These are phyloP conservation scores for Gambelia wislizenii DNA, from an alignment of 2,797 vertebrate genomes.

Conservation along the genomic window DNA sequence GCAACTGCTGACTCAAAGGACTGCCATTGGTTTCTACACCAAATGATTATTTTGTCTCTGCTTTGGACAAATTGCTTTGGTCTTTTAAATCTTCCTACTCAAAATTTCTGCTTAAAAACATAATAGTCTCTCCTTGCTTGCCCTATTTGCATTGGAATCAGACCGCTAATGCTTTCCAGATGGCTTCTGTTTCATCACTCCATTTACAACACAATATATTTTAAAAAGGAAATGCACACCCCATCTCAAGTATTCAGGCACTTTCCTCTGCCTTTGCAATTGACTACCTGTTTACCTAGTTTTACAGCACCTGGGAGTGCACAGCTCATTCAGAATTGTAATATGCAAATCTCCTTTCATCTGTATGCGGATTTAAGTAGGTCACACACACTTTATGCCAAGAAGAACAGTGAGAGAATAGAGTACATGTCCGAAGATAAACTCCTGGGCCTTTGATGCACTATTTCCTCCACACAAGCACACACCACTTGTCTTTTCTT, in stretches of 20 bases:
- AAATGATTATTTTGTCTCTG: conserved; percentile 13
- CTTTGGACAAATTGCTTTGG: not conserved
- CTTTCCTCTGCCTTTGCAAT: conserved; percentile 65
- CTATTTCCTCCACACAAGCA: not conserved
- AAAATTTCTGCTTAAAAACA: conserved; percentile 36
- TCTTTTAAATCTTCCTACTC: conserved; percentile 14
- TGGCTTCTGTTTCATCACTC: conserved; percentile 55
- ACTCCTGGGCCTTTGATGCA: not conserved
- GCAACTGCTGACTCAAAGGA: not conserved
- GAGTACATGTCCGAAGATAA: not conserved
- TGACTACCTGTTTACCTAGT: conserved; percentile 26
- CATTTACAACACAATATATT: conserved; percentile 43
- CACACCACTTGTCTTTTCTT: not conserved
- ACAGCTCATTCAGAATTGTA: conserved; percentile 41
- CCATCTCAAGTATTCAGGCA: conserved; percentile 22
- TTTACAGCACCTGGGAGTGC: conserved; percentile 57
- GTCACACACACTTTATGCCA: not conserved
- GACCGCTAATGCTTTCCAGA: conserved; percentile 67
- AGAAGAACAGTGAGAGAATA: not conserved
- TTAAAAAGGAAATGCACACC: conserved; percentile 30
- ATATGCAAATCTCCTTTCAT: conserved; percentile 47
- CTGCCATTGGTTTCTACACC: not conserved
- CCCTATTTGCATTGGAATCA: conserved; percentile 63
- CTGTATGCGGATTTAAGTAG: conserved; percentile 16
- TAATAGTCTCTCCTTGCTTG: conserved; percentile 43